Evolutionary conservation across 2,113 vertebrate genomes (phyloP).

Genomic region (Coptodon bakossiorum): DNA sequence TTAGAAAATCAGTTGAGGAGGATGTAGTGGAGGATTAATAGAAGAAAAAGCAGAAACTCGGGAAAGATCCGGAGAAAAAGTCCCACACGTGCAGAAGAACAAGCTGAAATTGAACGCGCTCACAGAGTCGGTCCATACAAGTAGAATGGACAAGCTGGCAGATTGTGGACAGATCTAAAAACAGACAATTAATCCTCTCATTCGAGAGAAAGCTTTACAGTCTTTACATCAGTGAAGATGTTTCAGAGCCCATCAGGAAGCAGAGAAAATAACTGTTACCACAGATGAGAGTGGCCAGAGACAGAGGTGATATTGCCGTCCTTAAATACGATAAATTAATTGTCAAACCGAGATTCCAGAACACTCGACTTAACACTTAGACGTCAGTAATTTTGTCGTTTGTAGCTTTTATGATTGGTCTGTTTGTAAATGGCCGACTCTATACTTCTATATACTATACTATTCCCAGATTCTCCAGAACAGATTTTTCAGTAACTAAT

Average conservation of each 20-base stretch:
- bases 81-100: neutral
- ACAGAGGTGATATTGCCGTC: neutral
- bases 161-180: neutral
- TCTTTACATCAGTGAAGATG: neutral
- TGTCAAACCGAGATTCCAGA: neutral
- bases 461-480: neutral
- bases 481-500: neutral
- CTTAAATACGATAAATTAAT: neutral
- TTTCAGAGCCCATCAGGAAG: neutral
- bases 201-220: neutral
- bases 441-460: neutral
- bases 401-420: neutral
- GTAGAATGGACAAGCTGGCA: neutral
- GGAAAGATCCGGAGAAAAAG: neutral
- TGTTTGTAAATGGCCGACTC: neutral
- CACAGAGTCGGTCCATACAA: neutral
- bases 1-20: neutral
- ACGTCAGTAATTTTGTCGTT: neutral
- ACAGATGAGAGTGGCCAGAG: neutral
- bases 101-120: neutral
- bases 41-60: neutral
- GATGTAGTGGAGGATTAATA: neutral
- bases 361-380: neutral
- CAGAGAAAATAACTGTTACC: neutral
- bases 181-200: fast-evolving